phyloP scores from a whole-genome alignment of 1,140 invertebrate species.

The Lysiphlebus fabarum region DNA sequence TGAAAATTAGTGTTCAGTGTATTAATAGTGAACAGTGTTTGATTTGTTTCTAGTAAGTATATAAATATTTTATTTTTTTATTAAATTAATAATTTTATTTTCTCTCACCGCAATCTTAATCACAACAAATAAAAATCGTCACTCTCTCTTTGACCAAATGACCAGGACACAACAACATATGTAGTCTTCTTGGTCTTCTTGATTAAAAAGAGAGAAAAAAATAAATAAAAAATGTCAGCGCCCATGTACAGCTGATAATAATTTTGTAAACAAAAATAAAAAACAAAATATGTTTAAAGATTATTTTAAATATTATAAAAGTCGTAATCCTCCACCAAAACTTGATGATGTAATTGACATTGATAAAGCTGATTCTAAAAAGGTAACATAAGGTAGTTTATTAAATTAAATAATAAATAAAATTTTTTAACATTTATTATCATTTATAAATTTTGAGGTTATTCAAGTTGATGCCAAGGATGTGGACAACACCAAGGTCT shows the following conservation, averaged over 20 bases:
- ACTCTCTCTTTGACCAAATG: no score
- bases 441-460: conserved; percentile 42
- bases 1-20: no score
- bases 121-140: no score
- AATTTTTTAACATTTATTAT: conserved; percentile 14
- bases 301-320: conserved; percentile 63
- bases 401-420: conserved; percentile 5
- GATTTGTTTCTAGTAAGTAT: no score
- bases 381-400: conserved; percentile 27
- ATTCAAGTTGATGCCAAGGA: conserved; percentile 26
- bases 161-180: no score
- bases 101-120: no score
- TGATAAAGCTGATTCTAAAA: conserved; percentile 24
- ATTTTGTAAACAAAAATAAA: not conserved
- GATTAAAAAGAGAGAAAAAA: conserved; percentile 3
- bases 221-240: conserved; percentile 26
- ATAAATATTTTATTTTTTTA: no score
- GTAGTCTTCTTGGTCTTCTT: no score
- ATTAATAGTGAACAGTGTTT: no score
- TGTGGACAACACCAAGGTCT: not conserved
- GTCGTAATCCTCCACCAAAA: conserved; percentile 52
- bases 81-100: no score
- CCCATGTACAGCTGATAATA: not conserved
- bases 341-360: conserved; percentile 57
- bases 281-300: conserved; percentile 52